Base-by-base conservation (phyloP, 2,888 invertebrate species). In the Leptopilina drosophilae region DNA sequence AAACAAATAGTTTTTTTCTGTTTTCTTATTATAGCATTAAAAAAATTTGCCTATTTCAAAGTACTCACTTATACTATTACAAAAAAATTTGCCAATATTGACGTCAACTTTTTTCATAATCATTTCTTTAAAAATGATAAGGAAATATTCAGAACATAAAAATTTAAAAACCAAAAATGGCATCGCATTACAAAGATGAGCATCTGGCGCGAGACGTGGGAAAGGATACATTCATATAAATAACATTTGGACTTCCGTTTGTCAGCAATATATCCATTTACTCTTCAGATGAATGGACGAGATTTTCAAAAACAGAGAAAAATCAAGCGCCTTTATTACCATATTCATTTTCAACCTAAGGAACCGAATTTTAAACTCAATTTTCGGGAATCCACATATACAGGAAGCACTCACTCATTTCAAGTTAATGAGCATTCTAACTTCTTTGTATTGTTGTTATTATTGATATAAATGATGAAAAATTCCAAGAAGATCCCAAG, bases 161-260 rank as follows among this genome's bases (percentile, higher is more conserved):
- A 14, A 26, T 64, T 40, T 0, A 33, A 33, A 33, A 64, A 14
- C 40, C 40, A 33, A 14, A 64, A 26, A 14, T 9, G 66, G 66
- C 42, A 46, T 66, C 11, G 66, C 66, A 46, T 9, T 5, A 66
- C 66, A 66, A 46, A 46, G 66, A 66, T 66, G 15, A 42, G 66
- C 66, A 66, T 66, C 66, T 66, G 66, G 66, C 66, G 42, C 46
- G 42, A 66, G n/a, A 42, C 42, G 66, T 42, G 66, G 46, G 66
- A 64, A 64, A 64, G 64, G 64, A 64, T 64, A 42, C 7, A 64
- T 64, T 64, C 64, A 64, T 64, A 62, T 15, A n/a, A 8, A 64
- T 64, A 26, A 65, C 42, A 65, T 66, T 66, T 66, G 66, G 42
- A 66, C 46, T 66, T 66, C 66, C 66, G 66, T 66, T 66, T 66